phyloP scores from a whole-genome alignment of 2,888 invertebrate species.

The Spisula subtruncata region DNA sequence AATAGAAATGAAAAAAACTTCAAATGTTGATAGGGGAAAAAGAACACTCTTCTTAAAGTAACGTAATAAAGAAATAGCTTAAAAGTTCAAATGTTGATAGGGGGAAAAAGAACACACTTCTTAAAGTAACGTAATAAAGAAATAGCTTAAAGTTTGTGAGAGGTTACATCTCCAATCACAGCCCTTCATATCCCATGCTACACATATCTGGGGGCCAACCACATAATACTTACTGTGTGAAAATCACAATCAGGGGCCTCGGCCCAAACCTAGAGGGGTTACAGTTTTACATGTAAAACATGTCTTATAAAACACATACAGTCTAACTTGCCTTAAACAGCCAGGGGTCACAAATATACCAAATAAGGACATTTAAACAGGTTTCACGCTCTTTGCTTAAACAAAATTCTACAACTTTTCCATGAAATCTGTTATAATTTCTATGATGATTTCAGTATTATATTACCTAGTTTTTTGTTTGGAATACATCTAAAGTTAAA shows the following conservation, averaged over 20 bases:
- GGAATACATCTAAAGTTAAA: too few species aligned
- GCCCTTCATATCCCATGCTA: slow-evolving; percentile 29
- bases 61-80: not conserved
- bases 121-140: not conserved
- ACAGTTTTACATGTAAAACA: not conserved
- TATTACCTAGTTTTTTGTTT: too few species aligned
- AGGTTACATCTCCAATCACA: not conserved
- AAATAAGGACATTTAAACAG: too few species aligned
- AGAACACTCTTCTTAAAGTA: not conserved
- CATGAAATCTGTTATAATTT: too few species aligned
- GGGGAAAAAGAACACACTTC: not conserved
- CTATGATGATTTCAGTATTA: too few species aligned
- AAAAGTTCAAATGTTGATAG: not conserved
- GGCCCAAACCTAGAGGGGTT: slow-evolving; percentile 60
- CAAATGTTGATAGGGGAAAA: not conserved
- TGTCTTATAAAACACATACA: not conserved
- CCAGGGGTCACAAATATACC: too few species aligned
- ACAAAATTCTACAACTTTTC: too few species aligned
- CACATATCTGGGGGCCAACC: not conserved
- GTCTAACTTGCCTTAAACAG: too few species aligned
- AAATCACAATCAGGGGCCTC: slow-evolving; percentile 61
- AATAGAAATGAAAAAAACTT: too few species aligned
- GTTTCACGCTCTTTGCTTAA: too few species aligned
- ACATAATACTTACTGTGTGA: slow-evolving; percentile 51
- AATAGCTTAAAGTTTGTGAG: not conserved